A percentile compares a stretch with the other conserved stretches of the same genome.
These are phyloP conservation scores for Columba livia DNA, from an alignment of 2,113 vertebrate genomes.

Conservation along the genomic window DNA sequence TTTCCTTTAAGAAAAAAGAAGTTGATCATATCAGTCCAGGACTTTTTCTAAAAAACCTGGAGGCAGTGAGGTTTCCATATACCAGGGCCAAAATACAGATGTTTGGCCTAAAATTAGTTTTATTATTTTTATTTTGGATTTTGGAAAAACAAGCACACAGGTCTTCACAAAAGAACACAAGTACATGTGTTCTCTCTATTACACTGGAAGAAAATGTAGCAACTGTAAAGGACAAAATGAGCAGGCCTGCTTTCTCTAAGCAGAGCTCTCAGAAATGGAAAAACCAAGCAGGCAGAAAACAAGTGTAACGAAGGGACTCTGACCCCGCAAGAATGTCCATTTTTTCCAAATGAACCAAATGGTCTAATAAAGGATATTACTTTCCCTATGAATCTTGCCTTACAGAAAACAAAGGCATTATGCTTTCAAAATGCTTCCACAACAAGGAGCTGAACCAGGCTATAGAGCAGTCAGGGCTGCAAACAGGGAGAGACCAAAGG, in stretches of 20 bases:
- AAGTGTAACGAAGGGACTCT: conserved; percentile 41
- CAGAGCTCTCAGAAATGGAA: conserved; percentile 33
- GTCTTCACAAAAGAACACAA: conserved; percentile 4
- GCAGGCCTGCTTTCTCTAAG: conserved; percentile 15
- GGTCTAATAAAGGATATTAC: conserved; percentile 46
- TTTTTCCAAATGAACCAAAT: conserved; percentile 49
- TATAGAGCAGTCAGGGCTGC: background rate
- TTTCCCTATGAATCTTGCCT: conserved; percentile 45
- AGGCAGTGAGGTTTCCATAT: conserved; percentile 42
- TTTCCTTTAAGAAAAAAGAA: conserved; percentile 5
- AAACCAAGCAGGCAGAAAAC: conserved; percentile 53
- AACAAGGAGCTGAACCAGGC: background rate
- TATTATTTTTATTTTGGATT: conserved; percentile 66
- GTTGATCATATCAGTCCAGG: conserved; percentile 49
- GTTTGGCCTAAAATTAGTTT: conserved; percentile 54
- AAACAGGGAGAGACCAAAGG: background rate
- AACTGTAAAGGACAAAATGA: conserved; percentile 42
- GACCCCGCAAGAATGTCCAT: conserved; percentile 38
- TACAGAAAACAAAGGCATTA: conserved; percentile 34
- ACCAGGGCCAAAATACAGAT: conserved; percentile 53
- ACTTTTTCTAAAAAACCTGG: conserved; percentile 49
- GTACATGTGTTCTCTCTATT: conserved; percentile 47
- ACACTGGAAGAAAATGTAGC: conserved; percentile 40
- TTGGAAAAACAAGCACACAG: conserved; percentile 56
- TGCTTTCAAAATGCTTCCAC: conserved; percentile 29